Evolutionary conservation across 2,113 vertebrate species (phyloP), one percentile per base, ranked within the genome.

Genomic region (Atractosteus spatula): DNA sequence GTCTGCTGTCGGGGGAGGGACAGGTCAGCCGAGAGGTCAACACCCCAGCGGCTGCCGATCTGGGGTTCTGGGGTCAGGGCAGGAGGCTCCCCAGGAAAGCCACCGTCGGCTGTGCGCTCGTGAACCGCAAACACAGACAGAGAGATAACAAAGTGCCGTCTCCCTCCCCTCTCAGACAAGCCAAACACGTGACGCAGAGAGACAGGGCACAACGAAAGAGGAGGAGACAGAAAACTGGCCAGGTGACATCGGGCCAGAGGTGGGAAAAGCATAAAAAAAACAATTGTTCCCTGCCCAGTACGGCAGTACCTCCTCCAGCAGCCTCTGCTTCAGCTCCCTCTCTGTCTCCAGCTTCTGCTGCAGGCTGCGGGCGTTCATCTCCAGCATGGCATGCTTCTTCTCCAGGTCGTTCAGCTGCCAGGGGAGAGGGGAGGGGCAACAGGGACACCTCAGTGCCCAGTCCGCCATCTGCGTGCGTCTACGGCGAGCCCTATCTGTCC

Each of bases 311-410:
- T 99, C 97, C 62, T 99, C 97, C 80, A 99, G 86, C 68, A 99
- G 92, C 74, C 96, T 94, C 78, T 98, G 96, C 76, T 99, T 99
- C 76, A 99, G 92, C 56, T 99, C 97, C 44, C 97, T 89, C 80
- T 99, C 97, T 0, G 95, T 96, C 88, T 99, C 97, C 67, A 99
- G 91, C 78, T 99, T 99, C 85, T 99, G 97, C 76, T 99, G 97
- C 77, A 99, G 86, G 83, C 96, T 98, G 70, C 93, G 95, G 7
- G 97, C 94, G 0, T 98, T 99, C 96, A 99, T 97, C 83, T 99
- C 97, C 80, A 99, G 86, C 96, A 99, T 98, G 71, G 96, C 88
- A 0, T 99, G 97, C 78, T 99, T 99, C 92, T 99, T 99, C 87
- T 99, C 97, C 89, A 99, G 87, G 81, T 99, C 96, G 55, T 90